phyloP scores from a whole-genome alignment of 2,113 vertebrate genomes.

The Phodopus roborovskii region DNA sequence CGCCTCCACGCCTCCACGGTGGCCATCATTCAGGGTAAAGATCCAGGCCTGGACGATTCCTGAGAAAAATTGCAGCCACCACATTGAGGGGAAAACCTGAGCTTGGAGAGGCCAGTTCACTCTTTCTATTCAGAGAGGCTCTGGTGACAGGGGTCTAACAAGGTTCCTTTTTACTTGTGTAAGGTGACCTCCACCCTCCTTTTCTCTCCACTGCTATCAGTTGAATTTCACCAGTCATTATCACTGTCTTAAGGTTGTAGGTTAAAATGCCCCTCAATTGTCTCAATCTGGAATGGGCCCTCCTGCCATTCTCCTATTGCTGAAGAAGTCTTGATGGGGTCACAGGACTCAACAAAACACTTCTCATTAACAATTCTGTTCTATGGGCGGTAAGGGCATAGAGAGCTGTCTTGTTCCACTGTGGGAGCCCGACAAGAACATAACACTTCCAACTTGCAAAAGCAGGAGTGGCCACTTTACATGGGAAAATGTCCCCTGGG shows the following conservation, averaged over 20 bases:
- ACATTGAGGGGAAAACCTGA: neutral
- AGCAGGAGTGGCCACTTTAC: neutral
- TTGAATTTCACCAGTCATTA: conserved; percentile 38
- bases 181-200: neutral
- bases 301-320: neutral
- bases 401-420: conserved; percentile 7
- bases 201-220: conserved; percentile 36
- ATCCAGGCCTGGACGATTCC: neutral
- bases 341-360: conserved; percentile 31
- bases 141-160: conserved; percentile 26
- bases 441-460: conserved; percentile 17
- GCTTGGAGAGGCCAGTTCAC: neutral
- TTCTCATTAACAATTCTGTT: conserved; percentile 38
- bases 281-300: neutral
- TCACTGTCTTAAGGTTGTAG: neutral
- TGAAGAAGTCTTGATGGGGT: conserved; percentile 36
- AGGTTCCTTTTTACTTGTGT: neutral
- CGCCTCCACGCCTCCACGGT: neutral
- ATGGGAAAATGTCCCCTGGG: conserved; percentile 15
- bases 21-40: neutral
- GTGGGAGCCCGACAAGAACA: conserved; percentile 10
- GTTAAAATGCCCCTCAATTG: conserved; percentile 43
- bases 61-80: neutral
- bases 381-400: neutral
- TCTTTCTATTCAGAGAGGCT: neutral